phyloP scores from a whole-genome alignment of 2,113 vertebrate genomes.

The Gymnogyps californianus region DNA sequence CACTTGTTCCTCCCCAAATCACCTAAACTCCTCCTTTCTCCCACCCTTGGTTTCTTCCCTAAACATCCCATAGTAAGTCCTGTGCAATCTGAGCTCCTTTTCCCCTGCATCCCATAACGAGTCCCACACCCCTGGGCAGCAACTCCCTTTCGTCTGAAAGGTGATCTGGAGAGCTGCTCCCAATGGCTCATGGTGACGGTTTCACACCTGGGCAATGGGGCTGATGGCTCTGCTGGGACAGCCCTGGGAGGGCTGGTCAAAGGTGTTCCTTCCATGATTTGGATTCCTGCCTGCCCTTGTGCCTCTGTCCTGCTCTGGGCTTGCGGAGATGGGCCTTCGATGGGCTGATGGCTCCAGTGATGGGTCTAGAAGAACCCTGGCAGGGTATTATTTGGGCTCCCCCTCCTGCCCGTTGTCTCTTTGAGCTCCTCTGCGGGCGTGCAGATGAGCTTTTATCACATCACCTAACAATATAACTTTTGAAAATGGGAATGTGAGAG shows the following conservation, averaged over 20 bases:
- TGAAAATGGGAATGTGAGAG: background rate
- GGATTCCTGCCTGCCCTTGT: background rate
- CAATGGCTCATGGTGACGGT: accelerated
- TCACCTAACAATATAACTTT: too few species aligned
- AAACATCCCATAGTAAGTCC: background rate
- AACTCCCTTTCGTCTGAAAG: background rate
- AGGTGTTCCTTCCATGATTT: background rate
- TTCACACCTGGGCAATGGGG: background rate
- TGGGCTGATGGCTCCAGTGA: background rate
- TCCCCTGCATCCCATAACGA: background rate
- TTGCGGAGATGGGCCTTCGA: background rate
- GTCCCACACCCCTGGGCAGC: background rate
- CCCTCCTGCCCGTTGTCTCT: background rate
- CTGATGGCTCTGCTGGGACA: background rate
- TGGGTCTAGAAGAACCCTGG: background rate
- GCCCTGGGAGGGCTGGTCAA: background rate
- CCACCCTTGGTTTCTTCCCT: background rate
- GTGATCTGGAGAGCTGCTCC: background rate
- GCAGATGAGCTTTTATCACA: background rate
- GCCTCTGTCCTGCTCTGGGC: background rate
- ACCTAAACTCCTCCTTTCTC: background rate
- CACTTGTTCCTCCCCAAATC: background rate
- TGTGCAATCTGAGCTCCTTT: background rate
- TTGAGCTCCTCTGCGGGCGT: background rate
- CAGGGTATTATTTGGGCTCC: background rate